A percentile compares a stretch with the other conserved stretches of the same genome.
Conservation (phyloP, 2,113 vertebrate species). For the Elaphurus davidianus region DNA sequence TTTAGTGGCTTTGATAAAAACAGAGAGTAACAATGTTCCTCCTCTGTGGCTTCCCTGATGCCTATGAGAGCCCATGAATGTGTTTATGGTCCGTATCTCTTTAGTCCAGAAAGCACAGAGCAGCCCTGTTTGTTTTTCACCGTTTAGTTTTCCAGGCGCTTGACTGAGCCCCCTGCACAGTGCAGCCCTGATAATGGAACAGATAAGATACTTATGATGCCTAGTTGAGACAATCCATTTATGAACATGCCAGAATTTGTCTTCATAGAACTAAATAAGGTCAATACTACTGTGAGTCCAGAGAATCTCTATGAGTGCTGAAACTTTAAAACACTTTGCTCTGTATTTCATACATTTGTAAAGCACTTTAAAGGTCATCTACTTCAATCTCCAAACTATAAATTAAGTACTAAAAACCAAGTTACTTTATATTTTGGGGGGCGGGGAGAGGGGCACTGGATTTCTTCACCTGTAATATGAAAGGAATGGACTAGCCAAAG, state of each 20-base stretch:
- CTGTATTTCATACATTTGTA: neutral
- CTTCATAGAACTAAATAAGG: conserved; percentile 26
- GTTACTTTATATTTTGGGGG: neutral
- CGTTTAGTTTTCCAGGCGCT: neutral
- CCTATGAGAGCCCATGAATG: neutral
- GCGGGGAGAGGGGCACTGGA: neutral
- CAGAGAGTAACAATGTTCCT: neutral
- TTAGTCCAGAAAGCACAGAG: neutral
- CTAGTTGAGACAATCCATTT: conserved; percentile 48
- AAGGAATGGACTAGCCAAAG: neutral
- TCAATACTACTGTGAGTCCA: neutral
- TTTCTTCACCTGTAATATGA: neutral
- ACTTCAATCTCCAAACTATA: neutral
- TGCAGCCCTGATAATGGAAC: conserved; percentile 12
- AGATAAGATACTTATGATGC: conserved; percentile 33
- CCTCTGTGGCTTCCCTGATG: neutral
- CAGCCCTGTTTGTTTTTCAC: neutral
- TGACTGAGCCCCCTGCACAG: neutral
- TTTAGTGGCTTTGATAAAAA: neutral
- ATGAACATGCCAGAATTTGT: conserved; percentile 45
- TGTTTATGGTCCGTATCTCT: neutral
- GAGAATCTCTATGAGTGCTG: neutral
- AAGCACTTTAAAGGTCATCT: neutral
- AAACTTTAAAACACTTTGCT: neutral
- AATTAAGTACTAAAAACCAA: neutral